Percentiles rank a stretch among this genome's conserved stretches.
These are phyloP conservation scores for Pseudochaenichthys georgianus DNA, from an alignment of 2,797 vertebrate species.

Conservation along the genomic window DNA sequence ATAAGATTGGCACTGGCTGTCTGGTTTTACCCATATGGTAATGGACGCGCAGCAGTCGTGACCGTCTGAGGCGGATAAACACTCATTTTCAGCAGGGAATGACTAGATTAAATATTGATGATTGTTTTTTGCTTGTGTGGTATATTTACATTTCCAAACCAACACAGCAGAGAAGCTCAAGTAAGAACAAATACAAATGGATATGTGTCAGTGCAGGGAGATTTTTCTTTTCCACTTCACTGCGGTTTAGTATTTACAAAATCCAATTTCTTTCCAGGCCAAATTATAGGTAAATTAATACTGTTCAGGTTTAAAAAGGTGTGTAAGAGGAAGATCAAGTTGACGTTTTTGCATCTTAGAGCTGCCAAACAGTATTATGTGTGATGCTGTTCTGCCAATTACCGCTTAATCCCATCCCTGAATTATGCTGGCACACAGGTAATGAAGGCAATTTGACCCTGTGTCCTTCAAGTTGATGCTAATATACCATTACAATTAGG, in stretches of 20 bases:
- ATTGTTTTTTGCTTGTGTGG: slow-evolving; percentile 33
- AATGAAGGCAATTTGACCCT: slow-evolving; percentile 24
- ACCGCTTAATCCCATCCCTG: slow-evolving; percentile 42
- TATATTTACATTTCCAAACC: slow-evolving; percentile 41
- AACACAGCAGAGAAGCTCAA: slow-evolving; percentile 21
- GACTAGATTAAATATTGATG: slow-evolving; percentile 64
- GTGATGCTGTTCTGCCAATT: slow-evolving; percentile 50
- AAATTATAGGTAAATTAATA: slow-evolving; percentile 24
- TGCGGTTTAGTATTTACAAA: slow-evolving; percentile 10
- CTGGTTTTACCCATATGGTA: slow-evolving; percentile 48
- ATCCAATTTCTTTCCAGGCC: not conserved
- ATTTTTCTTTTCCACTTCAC: slow-evolving; percentile 17
- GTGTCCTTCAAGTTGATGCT: not conserved
- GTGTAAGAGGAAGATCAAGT: slow-evolving; percentile 21
- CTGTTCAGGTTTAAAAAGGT: slow-evolving; percentile 22
- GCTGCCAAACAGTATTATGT: slow-evolving; percentile 23
- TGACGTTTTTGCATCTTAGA: slow-evolving; percentile 12
- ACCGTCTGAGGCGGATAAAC: slow-evolving; percentile 59
- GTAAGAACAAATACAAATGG: slow-evolving; percentile 14
- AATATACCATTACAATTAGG: slow-evolving; percentile 20
- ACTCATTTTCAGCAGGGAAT: slow-evolving; percentile 51
- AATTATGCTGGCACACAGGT: slow-evolving; percentile 24
- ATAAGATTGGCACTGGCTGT: slow-evolving; percentile 67
- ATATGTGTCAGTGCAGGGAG: slow-evolving; percentile 14
- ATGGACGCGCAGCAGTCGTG: slow-evolving; percentile 52